Base-by-base conservation (phyloP, 2,797 vertebrate genomes). In the Cirrhinus molitorella region DNA sequence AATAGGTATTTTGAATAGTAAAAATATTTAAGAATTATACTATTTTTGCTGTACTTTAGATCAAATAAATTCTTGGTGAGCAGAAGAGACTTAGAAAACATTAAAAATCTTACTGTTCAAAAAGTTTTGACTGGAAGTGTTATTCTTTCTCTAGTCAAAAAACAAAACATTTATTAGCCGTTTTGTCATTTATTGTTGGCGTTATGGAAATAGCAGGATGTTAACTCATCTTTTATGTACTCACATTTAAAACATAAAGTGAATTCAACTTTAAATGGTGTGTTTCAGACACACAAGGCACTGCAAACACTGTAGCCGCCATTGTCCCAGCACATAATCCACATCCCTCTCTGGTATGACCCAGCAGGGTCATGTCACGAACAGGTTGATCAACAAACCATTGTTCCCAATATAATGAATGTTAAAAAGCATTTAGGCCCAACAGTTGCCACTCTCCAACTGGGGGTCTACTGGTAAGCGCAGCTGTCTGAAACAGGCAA, bases 401-500 rank as follows among this genome's bases (percentile, higher is more conserved):
- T 86, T 82, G 84, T 81, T 85, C 53, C 47, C 21, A 80, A 79
- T 73, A 71, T 59, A 37, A 87, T 74, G 72, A 49, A 86, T 88
- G 87, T 88, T 90, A 86, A 77, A 86, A 88, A 90, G 84, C 92
- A 95, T 90, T 94, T 94, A 93, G 92, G 91, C 75, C 88, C 23
- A 92, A 90, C 95, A 95, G 93, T 93, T 94, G 94, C 83, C 80
- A 5, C 28, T 31, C 40, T 85, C 67, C 57, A 81, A 76, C 71
- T 85, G 79, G 76, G 70, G 77, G 77, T 75, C 49, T 87, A 66
- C 57, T 84, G 19, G 71, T 21, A 73, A 78, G 61, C 88, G 87
- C 94, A 94, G 94, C 94, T 95, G 94, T 94, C 90, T 75, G 71
- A 81, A 88, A 87, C 90, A 85, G 89, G 89, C 90, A 88, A 87